Conservation (phyloP, 2,113 vertebrate species). For the Ictalurus punctatus region DNA sequence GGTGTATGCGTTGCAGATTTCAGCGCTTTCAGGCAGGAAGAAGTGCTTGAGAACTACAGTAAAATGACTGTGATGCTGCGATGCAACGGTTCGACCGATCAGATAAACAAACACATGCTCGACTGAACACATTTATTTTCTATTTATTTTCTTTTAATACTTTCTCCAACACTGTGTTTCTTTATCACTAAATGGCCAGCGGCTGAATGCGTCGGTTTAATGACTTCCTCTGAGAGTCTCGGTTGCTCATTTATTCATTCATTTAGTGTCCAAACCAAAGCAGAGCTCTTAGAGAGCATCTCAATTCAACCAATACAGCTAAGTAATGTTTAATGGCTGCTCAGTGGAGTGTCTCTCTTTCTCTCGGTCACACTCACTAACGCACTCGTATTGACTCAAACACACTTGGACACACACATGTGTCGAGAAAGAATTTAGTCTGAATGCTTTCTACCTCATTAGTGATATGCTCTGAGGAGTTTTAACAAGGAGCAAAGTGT, state of each 20-base stretch:
- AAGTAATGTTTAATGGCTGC: slow-evolving; percentile 40
- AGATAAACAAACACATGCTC: not conserved
- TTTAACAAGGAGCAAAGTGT: not conserved
- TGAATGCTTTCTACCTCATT: not conserved
- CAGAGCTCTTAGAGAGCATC: slow-evolving; percentile 11
- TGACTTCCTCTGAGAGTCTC: slow-evolving; percentile 34
- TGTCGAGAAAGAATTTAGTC: not conserved
- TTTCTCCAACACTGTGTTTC: slow-evolving; percentile 1
- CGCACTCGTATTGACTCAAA: not conserved
- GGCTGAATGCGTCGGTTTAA: slow-evolving; percentile 7
- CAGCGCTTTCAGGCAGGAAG: slow-evolving; percentile 90
- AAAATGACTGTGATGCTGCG: slow-evolving; percentile 84
- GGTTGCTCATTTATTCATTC: slow-evolving; percentile 27
- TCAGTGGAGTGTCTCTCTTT: slow-evolving; percentile 1
- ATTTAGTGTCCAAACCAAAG: slow-evolving; percentile 24
- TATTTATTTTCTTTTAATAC: slow-evolving; percentile 16
- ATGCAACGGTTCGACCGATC: slow-evolving; percentile 76
- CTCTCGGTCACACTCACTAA: not conserved
- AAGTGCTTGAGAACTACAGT: slow-evolving; percentile 81
- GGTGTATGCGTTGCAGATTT: slow-evolving; percentile 75
- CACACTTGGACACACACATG: slow-evolving; percentile 21
- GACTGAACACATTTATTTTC: not conserved
- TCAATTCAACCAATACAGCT: slow-evolving; percentile 26
- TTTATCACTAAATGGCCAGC: not conserved
- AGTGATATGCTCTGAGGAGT: not conserved